Conservation (phyloP, 2,888 invertebrate species). For the Brachyptera risi region DNA sequence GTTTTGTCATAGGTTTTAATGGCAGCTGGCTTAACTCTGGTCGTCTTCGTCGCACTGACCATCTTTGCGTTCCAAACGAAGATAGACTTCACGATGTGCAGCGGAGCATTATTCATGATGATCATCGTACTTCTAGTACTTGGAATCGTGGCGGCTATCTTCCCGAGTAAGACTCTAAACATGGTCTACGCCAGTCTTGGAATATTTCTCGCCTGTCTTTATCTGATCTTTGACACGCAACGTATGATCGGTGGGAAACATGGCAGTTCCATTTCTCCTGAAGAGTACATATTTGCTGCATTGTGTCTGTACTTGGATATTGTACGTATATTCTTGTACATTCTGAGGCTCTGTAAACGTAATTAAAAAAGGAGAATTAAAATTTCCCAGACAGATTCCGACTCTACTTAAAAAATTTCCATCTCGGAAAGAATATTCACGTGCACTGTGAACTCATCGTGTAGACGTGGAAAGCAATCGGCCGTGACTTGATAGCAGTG, state of each 20-base stretch:
- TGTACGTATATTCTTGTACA: constrained; percentile 84
- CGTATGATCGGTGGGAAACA: constrained; percentile 86
- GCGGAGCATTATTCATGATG: constrained; percentile 71
- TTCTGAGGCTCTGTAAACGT: no score
- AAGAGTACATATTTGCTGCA: constrained; percentile 92
- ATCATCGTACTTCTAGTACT: constrained; percentile 72
- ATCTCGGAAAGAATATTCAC: no score
- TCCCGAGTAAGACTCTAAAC: constrained; percentile 49
- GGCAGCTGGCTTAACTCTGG: constrained; percentile 85
- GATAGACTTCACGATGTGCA: constrained; percentile 76
- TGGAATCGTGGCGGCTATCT: constrained; percentile 67
- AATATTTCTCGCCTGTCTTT: constrained; percentile 83
- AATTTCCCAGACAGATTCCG: no score
- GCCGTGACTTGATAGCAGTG: no score
- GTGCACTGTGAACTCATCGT: no score
- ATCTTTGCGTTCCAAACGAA: constrained; percentile 92
- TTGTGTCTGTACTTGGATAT: constrained; percentile 86
- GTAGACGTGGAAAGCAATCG: no score
- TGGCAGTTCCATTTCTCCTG: constrained; percentile 84
- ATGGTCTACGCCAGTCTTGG: constrained; percentile 81
- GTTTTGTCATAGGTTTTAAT: constrained; percentile 69
- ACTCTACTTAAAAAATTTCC: no score
- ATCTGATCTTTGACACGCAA: constrained; percentile 88
- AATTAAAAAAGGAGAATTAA: no score
- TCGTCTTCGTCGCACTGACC: constrained; percentile 78